Percentiles rank a stretch among this genome's conserved stretches.
These are phyloP conservation scores for Cavia porcellus DNA, from an alignment of 2,113 vertebrate genomes.

Conservation along the genomic window DNA sequence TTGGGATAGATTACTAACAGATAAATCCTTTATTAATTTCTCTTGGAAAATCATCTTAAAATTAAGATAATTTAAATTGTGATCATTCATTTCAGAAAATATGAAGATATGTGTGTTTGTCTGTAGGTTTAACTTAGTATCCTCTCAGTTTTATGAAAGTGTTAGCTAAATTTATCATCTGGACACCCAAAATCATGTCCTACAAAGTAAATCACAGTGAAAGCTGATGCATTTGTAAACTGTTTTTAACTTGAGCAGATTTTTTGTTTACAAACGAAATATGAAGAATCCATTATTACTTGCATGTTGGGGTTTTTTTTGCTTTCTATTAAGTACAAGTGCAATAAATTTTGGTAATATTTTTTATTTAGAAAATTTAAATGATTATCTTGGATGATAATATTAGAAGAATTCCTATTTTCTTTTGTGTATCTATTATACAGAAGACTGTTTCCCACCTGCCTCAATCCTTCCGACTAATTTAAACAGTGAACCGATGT, in stretches of 20 bases:
- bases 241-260: background rate
- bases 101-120: background rate
- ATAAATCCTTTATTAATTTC: background rate
- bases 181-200: background rate
- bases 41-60: background rate
- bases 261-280: background rate
- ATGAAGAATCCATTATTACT: background rate
- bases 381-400: background rate
- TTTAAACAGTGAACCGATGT: background rate
- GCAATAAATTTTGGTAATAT: background rate
- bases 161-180: background rate
- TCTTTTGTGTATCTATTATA: background rate
- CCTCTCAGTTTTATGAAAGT: background rate
- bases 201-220: background rate
- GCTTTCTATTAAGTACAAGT: background rate
- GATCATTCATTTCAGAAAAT: background rate
- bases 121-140: background rate
- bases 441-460: background rate
- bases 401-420: background rate
- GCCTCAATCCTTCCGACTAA: background rate
- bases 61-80: background rate
- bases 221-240: background rate
- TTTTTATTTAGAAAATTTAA: conserved; percentile 7
- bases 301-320: background rate
- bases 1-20: background rate